phyloP scores from a whole-genome alignment of 2,888 invertebrate genomes.

The Liopterus haemorrhoidalis region DNA sequence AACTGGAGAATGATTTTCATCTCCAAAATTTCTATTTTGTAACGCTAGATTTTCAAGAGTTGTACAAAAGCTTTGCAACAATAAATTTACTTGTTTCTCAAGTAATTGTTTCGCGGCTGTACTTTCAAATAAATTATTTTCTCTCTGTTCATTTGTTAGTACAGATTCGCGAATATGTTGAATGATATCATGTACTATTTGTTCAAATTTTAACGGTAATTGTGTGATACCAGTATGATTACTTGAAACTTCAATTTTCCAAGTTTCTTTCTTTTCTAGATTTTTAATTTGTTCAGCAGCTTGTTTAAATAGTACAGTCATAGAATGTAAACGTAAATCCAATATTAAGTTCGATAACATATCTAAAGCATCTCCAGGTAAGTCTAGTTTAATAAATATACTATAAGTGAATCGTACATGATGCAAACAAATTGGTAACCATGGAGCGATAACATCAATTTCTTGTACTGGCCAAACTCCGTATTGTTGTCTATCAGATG shows the following conservation, averaged over 20 bases:
- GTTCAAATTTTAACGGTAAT: slow-evolving; percentile 68
- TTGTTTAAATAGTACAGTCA: slow-evolving; percentile 78
- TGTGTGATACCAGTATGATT: slow-evolving; percentile 81
- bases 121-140: slow-evolving; percentile 53
- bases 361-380: slow-evolving; percentile 82
- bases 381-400: slow-evolving; percentile 73
- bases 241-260: slow-evolving; percentile 79
- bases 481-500: slow-evolving; percentile 43
- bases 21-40: slow-evolving; percentile 60
- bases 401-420: slow-evolving; percentile 76
- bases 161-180: slow-evolving; percentile 64
- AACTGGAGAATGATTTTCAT: slow-evolving; percentile 49
- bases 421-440: slow-evolving; percentile 75
- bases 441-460: slow-evolving; percentile 54
- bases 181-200: slow-evolving; percentile 66
- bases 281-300: slow-evolving; percentile 71
- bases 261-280: slow-evolving; percentile 69
- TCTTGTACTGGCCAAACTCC: slow-evolving; percentile 53
- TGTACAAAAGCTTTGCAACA: slow-evolving; percentile 57
- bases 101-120: slow-evolving; percentile 49
- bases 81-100: slow-evolving; percentile 52
- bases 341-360: slow-evolving; percentile 79
- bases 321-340: slow-evolving; percentile 80
- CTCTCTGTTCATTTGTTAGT: slow-evolving; percentile 63
- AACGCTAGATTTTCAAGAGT: slow-evolving; percentile 70